Evolutionary conservation across 2,113 vertebrate species (phyloP).

Genomic region (Paralichthys olivaceus): DNA sequence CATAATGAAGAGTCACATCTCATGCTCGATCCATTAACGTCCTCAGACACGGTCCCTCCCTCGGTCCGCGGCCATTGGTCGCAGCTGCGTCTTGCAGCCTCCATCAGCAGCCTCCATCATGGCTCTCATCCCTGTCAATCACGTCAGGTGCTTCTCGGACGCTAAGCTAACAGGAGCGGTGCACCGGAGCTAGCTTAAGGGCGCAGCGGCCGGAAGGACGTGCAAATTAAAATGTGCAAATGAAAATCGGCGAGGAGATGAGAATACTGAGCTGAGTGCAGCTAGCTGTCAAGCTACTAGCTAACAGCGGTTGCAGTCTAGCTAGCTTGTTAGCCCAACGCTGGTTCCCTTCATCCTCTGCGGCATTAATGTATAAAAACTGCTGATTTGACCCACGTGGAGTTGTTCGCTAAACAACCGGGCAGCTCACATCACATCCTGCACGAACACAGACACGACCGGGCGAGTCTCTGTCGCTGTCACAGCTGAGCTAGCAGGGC

Average conservation of each 20-base stretch:
- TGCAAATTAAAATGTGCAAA: background rate
- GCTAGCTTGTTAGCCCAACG: constrained; percentile 26
- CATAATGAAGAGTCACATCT: background rate
- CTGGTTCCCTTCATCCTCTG: background rate
- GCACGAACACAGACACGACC: background rate
- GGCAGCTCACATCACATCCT: background rate
- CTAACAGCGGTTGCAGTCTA: constrained; percentile 26
- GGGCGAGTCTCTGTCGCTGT: background rate
- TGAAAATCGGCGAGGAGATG: background rate
- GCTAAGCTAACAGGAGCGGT: constrained; percentile 18
- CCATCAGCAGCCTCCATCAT: constrained; percentile 25
- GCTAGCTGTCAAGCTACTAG: constrained; percentile 37
- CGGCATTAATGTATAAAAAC: background rate
- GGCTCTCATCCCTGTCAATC: constrained; percentile 58
- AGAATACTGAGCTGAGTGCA: background rate
- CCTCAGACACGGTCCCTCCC: constrained; percentile 14
- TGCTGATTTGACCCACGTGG: background rate
- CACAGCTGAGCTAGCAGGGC: constrained; percentile 19
- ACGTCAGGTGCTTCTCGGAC: constrained; percentile 65
- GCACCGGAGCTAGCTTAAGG: constrained; percentile 9
- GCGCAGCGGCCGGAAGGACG: no score
- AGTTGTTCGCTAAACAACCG: background rate
- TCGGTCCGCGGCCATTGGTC: constrained; percentile 32
- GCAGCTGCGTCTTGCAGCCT: constrained; percentile 22
- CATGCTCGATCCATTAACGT: background rate